These are phyloP conservation scores for Corythaixoides concolor DNA, from an alignment of 2,113 vertebrate species.

Conservation along the genomic window DNA sequence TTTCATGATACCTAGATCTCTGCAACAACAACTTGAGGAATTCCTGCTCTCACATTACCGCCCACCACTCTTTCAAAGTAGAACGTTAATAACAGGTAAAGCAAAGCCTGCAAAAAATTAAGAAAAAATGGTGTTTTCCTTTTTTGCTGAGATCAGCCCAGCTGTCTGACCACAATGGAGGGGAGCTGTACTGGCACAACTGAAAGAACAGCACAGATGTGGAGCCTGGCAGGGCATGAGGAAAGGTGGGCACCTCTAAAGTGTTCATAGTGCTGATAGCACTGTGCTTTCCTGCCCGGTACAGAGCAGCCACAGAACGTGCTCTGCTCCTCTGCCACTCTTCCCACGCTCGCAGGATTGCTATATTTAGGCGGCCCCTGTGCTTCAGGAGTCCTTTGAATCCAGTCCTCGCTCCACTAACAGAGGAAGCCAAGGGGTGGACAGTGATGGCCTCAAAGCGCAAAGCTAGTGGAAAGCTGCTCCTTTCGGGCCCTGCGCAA, in stretches of 20 bases:
- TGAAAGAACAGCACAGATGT: background rate
- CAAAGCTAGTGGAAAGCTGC: background rate
- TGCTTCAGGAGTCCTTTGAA: background rate
- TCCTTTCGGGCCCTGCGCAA: background rate
- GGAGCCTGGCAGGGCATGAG: background rate
- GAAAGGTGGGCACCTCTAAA: background rate
- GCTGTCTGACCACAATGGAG: background rate
- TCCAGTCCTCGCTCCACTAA: background rate
- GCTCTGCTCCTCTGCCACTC: background rate
- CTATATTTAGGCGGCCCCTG: background rate
- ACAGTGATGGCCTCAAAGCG: background rate
- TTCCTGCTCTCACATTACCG: background rate
- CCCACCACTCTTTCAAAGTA: background rate
- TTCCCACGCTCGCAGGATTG: accelerated
- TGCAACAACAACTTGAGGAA: background rate
- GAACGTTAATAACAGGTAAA: background rate
- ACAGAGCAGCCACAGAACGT: background rate
- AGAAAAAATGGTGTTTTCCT: background rate
- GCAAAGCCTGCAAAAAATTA: background rate
- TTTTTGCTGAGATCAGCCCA: background rate
- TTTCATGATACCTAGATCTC: background rate
- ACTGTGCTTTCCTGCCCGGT: background rate
- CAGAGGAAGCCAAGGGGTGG: background rate
- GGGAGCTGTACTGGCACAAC: background rate
- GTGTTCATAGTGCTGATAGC: background rate